Conservation (phyloP, 2,888 invertebrate species). For the Oscheius myriophilus region DNA sequence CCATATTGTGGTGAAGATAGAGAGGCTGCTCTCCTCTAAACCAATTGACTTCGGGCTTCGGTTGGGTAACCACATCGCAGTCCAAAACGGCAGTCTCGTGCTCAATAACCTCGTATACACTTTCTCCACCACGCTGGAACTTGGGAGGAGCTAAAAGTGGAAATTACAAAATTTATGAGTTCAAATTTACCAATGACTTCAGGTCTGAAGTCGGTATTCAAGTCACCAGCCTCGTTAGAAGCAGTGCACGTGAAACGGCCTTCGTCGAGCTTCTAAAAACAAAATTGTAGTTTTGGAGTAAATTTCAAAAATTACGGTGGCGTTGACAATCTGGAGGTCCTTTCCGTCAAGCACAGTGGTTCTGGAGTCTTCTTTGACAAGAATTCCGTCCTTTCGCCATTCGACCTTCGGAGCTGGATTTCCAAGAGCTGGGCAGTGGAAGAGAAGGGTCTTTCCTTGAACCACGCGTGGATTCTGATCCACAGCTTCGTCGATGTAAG, state of each 20-base stretch:
- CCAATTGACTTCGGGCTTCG: slow-evolving; percentile 58
- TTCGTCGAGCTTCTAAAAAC: slow-evolving; percentile 74
- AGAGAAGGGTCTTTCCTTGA: slow-evolving; percentile 74
- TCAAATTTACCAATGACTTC: slow-evolving; percentile 76
- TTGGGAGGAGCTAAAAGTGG: slow-evolving; percentile 61
- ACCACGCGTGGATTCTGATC: slow-evolving; percentile 71
- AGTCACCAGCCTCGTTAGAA: slow-evolving; percentile 75
- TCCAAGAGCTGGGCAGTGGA: slow-evolving; percentile 72
- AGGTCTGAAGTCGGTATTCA: slow-evolving; percentile 74
- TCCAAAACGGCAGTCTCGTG: slow-evolving; percentile 57
- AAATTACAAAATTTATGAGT: background rate
- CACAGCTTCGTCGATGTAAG: slow-evolving; percentile 66
- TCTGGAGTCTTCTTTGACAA: slow-evolving; percentile 18
- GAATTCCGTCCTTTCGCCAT: slow-evolving; percentile 73
- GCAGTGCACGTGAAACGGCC: slow-evolving; percentile 78
- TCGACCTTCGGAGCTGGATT: slow-evolving; percentile 71
- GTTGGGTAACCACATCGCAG: slow-evolving; percentile 60
- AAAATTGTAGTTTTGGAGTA: background rate
- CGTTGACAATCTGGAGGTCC: slow-evolving; percentile 41
- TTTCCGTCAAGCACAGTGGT: slow-evolving; percentile 33
- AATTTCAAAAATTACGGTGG: slow-evolving; percentile 11
- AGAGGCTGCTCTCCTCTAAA: slow-evolving; percentile 51
- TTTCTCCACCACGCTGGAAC: slow-evolving; percentile 69
- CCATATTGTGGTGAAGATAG: slow-evolving; percentile 52
- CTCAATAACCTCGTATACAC: slow-evolving; percentile 65